phyloP scores from a whole-genome alignment of 2,113 vertebrate genomes.

The Myodes glareolus region DNA sequence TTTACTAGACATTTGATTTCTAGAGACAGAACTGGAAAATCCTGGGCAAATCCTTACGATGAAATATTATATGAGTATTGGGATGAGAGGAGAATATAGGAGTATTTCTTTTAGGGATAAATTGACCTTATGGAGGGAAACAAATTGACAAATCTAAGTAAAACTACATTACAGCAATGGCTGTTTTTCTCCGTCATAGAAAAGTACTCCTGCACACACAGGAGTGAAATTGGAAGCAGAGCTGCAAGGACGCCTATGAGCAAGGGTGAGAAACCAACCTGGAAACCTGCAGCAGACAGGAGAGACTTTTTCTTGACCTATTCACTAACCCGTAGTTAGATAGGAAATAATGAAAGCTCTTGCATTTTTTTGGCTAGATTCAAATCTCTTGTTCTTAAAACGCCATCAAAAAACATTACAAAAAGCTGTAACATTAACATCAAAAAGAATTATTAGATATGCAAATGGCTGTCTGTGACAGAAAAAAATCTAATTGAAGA shows the following conservation, averaged over 20 bases:
- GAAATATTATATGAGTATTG: not conserved
- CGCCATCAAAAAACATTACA: not conserved
- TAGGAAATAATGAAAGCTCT: not conserved
- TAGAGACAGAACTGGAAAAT: not conserved
- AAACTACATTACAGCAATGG: not conserved
- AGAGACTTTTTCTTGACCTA: not conserved
- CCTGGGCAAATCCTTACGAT: not conserved
- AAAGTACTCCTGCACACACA: not conserved
- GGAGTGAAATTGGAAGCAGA: not conserved
- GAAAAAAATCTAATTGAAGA: slow-evolving; percentile 46
- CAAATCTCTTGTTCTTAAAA: not conserved
- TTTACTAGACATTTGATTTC: not conserved
- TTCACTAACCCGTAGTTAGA: not conserved
- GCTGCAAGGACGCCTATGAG: not conserved
- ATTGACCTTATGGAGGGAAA: not conserved
- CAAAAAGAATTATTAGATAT: not conserved
- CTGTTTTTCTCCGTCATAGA: not conserved
- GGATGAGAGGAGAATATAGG: not conserved
- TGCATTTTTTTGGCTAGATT: slow-evolving; percentile 26
- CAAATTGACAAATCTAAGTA: not conserved
- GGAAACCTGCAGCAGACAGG: no score
- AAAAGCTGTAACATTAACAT: not conserved
- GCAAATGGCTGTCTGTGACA: not conserved
- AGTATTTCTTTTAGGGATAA: not conserved
- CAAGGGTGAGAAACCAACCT: not conserved